These are phyloP conservation scores for Tympanuchus pallidicinctus DNA, from an alignment of 2,113 vertebrate species.

Conservation along the genomic window DNA sequence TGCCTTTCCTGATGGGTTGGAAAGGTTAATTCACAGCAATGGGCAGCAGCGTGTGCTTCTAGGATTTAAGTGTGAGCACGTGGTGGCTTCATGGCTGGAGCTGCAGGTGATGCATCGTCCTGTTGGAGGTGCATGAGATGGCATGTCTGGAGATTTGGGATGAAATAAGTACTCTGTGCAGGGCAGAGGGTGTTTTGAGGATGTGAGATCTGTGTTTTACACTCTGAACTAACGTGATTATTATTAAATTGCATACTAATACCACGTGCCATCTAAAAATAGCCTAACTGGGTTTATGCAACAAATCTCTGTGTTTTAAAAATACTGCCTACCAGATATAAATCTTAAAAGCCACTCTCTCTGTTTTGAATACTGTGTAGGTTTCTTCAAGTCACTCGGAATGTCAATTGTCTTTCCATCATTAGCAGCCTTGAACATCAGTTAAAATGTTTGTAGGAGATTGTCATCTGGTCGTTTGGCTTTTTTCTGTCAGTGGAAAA, in stretches of 20 bases:
- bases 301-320: not conserved
- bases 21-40: not conserved
- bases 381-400: not conserved
- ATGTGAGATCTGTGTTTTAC: not conserved
- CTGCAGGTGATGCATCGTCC: not conserved
- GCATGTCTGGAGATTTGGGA: constrained; percentile 3
- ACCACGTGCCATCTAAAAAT: not conserved
- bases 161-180: not conserved
- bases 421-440: not conserved
- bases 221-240: not conserved
- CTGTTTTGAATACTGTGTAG: not conserved
- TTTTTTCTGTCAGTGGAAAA: not conserved
- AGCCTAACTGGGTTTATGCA: not conserved
- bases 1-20: not conserved
- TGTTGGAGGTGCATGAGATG: not conserved
- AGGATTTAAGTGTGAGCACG: not conserved
- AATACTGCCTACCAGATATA: not conserved
- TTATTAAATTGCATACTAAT: not conserved
- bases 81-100: constrained; percentile 12
- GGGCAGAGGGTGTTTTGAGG: not conserved
- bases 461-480: not conserved
- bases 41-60: not conserved
- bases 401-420: not conserved
- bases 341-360: not conserved
- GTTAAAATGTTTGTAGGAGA: not conserved